Evolutionary conservation across 2,797 vertebrate genomes (phyloP).

Genomic region (Varecia variegata): DNA sequence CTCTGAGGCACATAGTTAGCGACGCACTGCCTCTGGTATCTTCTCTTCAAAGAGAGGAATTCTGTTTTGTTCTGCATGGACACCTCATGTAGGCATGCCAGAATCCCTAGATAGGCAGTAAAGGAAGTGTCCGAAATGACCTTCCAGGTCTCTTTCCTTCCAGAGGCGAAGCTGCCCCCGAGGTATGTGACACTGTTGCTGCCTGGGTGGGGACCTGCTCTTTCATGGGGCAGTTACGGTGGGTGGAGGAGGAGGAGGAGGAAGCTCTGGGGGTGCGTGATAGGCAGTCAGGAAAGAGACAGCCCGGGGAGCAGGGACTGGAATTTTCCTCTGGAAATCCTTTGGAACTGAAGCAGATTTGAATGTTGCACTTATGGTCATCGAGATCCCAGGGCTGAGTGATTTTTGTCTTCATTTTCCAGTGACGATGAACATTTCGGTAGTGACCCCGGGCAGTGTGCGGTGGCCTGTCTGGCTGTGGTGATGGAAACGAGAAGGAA

Average conservation of each 20-base stretch:
- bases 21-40: background rate
- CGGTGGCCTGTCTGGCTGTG: background rate
- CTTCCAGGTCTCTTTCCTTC: constrained; percentile 67
- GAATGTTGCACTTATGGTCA: background rate
- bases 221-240: background rate
- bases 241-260: background rate
- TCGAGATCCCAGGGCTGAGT: background rate
- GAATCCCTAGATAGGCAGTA: constrained; percentile 42
- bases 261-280: constrained; percentile 40
- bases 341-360: constrained; percentile 59
- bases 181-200: background rate
- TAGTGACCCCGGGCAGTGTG: background rate
- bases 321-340: constrained; percentile 75
- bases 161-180: constrained; percentile 68
- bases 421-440: constrained; percentile 27
- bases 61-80: constrained; percentile 20
- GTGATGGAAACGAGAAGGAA: background rate
- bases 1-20: background rate
- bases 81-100: background rate
- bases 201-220: background rate
- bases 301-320: background rate
- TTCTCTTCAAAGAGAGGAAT: constrained; percentile 10
- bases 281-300: constrained; percentile 33
- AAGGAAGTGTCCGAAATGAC: constrained; percentile 52
- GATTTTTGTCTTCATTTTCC: constrained; percentile 46